Evolutionary conservation across 2,888 invertebrate species (phyloP).

Genomic region (Drosophila helvetica): DNA sequence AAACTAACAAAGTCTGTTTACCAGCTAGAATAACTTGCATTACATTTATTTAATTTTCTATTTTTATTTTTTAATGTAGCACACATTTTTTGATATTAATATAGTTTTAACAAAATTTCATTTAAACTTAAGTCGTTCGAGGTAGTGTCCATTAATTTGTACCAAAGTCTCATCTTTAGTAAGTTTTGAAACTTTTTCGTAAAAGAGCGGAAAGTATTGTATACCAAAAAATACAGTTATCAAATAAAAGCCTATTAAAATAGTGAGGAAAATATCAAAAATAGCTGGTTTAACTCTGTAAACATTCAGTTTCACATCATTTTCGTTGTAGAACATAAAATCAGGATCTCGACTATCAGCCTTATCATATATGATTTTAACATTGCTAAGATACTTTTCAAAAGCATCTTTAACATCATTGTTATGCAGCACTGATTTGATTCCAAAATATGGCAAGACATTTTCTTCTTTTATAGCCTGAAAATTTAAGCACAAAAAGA

Average conservation of each 20-base stretch:
- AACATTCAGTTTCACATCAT: conserved; percentile 91
- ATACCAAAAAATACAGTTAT: conserved; percentile 92
- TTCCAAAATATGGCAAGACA: conserved; percentile 90
- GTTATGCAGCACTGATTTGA: conserved; percentile 88
- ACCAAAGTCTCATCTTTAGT: conserved; percentile 23
- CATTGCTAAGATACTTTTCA: conserved; percentile 91
- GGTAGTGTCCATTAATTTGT: conserved; percentile 32
- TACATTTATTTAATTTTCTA: neutral
- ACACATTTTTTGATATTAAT: neutral
- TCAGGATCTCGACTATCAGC: conserved; percentile 96
- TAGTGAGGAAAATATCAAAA: conserved; percentile 97
- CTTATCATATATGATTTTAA: conserved; percentile 87
- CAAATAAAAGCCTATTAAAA: conserved; percentile 93
- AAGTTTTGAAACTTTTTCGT: conserved; percentile 85
- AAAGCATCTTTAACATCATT: conserved; percentile 89
- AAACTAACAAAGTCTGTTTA: too few species aligned
- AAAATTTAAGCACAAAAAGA: conserved; percentile 4
- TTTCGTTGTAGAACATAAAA: conserved; percentile 94
- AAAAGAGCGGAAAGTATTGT: conserved; percentile 88
- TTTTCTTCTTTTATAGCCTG: conserved; percentile 91
- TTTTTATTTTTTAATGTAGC: neutral
- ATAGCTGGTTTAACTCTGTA: conserved; percentile 99
- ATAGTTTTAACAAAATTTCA: conserved; percentile 21
- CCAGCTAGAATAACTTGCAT: too few species aligned
- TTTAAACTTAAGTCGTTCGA: conserved; percentile 38